Base-by-base conservation (phyloP, 2,888 invertebrate species). In the Heliconius ethilla region DNA sequence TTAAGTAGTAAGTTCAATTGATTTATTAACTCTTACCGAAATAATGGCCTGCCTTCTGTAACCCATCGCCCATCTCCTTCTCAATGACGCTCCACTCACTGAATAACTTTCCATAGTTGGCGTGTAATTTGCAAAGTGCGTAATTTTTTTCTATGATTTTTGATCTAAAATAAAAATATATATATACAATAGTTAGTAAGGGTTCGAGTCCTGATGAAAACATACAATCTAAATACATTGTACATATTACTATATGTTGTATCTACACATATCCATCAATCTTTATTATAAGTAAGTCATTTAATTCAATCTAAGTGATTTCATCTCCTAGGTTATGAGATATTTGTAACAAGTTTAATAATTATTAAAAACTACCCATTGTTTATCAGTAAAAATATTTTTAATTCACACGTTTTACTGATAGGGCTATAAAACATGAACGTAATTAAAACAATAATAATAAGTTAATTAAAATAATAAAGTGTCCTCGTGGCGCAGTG, bases 21-120 rank as follows among this genome's bases (percentile, higher is more conserved):
- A 51, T 51, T 51, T 2, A 18, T 51, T 18, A n/a, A 59, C 9
- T 62, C 78, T 85, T 85, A 95, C 95, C 96, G 83, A 96, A 94
- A 86, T 96, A 96, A 88, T 96, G 96, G 2, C 96, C 96, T 4
- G 95, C 95, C 87, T 95, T 95, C 84, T 97, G 97, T 75, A 98
- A 86, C 0, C 97, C 97, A 86, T 97, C 97, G 0, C 96, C 97
- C 96, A 97, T 97, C 79, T 96, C 96, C 83, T 96, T 96, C 86
- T 98, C 98, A 75, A 97, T 96, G 55, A 96, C 97, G 87, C 97
- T 97, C 97, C 97, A 98, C 88, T 98, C 97, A 84, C 97, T 97
- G 86, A 97, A 97, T 77, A 97, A 95, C 70, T 97, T 95, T 1
- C 97, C 97, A 84, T 97, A 97, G 91, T 97, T 97, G 0, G 96